Evolutionary conservation across 2,113 vertebrate genomes (phyloP).

Genomic region (Aspidoscelis tigris): DNA sequence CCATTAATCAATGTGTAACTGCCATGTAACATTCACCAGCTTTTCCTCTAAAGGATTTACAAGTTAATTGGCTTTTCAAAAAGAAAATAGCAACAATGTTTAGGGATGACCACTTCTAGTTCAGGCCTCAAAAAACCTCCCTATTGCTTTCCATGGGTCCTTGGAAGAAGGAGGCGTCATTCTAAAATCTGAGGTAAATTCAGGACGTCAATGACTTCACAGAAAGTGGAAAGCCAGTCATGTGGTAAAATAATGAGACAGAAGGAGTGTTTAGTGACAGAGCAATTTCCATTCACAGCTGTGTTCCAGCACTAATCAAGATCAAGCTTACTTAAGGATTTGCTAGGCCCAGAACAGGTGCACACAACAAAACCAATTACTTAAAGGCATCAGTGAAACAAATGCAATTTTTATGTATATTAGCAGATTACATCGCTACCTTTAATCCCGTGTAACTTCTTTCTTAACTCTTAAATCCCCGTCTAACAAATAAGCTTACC

Average conservation of each 20-base stretch:
- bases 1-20: neutral
- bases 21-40: neutral
- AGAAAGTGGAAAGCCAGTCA: neutral
- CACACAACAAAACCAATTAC: neutral
- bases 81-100: neutral
- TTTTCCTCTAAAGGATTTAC: neutral
- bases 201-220: neutral
- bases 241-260: slow-evolving; percentile 17
- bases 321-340: neutral
- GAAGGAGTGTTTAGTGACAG: neutral
- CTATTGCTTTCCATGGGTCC: too few relatives aligned
- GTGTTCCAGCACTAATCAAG: slow-evolving; percentile 9
- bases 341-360: neutral
- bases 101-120: too few relatives aligned
- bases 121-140: too few relatives aligned
- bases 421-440: neutral
- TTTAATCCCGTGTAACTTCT: too few relatives aligned
- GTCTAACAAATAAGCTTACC: neutral
- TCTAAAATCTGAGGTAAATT: slow-evolving; percentile 6
- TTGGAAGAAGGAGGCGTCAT: neutral
- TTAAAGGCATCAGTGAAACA: neutral
- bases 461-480: too few relatives aligned
- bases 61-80: neutral
- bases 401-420: neutral
- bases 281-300: slow-evolving; percentile 2